A percentile compares a stretch with the other conserved stretches of the same genome.
These are phyloP conservation scores for Xenus cinereus DNA, from an alignment of 2,113 vertebrate genomes.

Conservation along the genomic window DNA sequence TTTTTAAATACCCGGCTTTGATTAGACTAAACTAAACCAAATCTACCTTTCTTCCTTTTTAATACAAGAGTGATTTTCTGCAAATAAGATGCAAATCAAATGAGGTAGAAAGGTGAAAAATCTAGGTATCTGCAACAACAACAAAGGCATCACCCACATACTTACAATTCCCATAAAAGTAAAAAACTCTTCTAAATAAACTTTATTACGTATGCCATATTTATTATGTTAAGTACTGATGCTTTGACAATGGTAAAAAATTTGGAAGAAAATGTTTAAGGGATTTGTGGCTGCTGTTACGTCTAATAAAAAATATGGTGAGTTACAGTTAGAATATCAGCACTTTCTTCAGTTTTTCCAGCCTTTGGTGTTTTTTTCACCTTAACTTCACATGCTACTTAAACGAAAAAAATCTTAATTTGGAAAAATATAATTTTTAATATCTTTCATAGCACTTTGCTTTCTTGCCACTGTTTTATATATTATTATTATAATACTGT, in stretches of 20 bases:
- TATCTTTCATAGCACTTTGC: background rate
- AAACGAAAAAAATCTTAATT: background rate
- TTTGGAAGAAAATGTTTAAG: background rate
- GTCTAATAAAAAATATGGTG: background rate
- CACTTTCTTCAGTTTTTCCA: background rate
- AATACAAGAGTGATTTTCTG: background rate
- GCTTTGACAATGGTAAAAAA: rapidly evolving
- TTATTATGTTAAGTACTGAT: background rate
- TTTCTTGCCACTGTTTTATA: background rate
- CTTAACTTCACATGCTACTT: background rate
- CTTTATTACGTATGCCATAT: background rate
- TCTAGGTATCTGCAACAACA: background rate
- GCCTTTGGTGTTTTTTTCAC: background rate
- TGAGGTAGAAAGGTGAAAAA: background rate
- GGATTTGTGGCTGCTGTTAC: background rate
- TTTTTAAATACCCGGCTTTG: background rate
- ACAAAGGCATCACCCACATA: background rate
- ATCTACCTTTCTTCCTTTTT: background rate
- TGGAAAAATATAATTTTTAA: background rate
- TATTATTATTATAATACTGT: background rate
- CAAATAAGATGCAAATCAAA: background rate
- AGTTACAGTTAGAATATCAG: background rate
- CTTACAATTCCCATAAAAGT: background rate
- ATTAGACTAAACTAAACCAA: background rate
- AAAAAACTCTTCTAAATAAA: background rate